These are phyloP conservation scores for Siphonodentalium dalli DNA, from an alignment of 2,888 invertebrate species.

Conservation along the genomic window DNA sequence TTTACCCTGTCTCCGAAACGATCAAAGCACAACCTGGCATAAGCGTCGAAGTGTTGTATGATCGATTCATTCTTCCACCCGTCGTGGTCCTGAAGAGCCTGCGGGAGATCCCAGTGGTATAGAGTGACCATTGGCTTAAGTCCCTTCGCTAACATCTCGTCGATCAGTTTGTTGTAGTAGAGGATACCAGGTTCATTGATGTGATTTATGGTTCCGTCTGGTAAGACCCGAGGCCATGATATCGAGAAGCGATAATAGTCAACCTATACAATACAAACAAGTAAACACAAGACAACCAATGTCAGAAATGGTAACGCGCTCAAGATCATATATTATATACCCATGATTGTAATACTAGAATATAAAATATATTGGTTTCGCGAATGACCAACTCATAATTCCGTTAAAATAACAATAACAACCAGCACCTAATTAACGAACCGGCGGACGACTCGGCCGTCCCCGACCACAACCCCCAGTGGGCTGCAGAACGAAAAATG, in stretches of 20 bases:
- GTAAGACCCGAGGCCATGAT: slow-evolving; percentile 79
- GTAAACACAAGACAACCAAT: no score
- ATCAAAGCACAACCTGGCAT: slow-evolving; percentile 61
- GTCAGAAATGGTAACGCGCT: no score
- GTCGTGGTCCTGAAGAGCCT: slow-evolving; percentile 64
- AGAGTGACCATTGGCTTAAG: slow-evolving; percentile 72
- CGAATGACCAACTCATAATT: no score
- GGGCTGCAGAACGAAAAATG: no score
- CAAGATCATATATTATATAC: no score
- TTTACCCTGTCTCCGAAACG: slow-evolving; percentile 63
- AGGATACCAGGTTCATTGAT: slow-evolving; percentile 76
- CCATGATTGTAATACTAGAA: no score
- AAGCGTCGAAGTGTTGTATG: slow-evolving; percentile 61
- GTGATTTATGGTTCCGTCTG: slow-evolving; percentile 67
- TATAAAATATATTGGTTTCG: no score
- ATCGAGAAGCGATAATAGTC: slow-evolving; percentile 66
- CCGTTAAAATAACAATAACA: no score
- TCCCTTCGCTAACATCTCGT: slow-evolving; percentile 72
- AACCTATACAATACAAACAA: slow-evolving; percentile 32
- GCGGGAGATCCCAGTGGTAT: slow-evolving; percentile 67
- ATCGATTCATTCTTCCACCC: slow-evolving; percentile 60
- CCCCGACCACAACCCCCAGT: no score
- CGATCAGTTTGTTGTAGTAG: slow-evolving; percentile 80
- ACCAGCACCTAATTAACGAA: no score
- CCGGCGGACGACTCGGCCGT: no score